phyloP scores from a whole-genome alignment of 2,797 vertebrate genomes.

The Tarsius wallacei region DNA sequence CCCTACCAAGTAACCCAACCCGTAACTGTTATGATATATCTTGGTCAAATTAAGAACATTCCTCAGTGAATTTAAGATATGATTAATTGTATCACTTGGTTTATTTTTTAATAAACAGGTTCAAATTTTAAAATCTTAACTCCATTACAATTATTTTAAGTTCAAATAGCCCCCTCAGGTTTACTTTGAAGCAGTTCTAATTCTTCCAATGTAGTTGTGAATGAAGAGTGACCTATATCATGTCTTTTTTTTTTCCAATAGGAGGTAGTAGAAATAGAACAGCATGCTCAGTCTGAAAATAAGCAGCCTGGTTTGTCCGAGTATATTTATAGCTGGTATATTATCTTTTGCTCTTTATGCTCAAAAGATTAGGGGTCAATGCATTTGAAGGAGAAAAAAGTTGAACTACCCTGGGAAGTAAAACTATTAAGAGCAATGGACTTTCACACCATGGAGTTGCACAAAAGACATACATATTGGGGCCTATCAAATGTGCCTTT shows the following conservation, averaged over 20 bases:
- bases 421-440: conserved; percentile 84
- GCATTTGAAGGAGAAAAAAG: conserved; percentile 80
- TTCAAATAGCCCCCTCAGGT: conserved; percentile 38
- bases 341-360: conserved; percentile 79
- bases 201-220: conserved; percentile 74
- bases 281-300: conserved; percentile 79
- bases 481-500: conserved; percentile 80
- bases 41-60: conserved; percentile 27
- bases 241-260: conserved; percentile 16
- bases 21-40: neutral
- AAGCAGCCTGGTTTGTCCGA: conserved; percentile 71
- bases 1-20: neutral
- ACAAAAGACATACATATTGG: conserved; percentile 78
- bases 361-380: conserved; percentile 80
- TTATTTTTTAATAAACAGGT: conserved; percentile 66
- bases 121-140: conserved; percentile 1
- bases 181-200: conserved; percentile 63
- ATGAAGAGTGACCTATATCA: conserved; percentile 81
- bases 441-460: conserved; percentile 78
- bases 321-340: conserved; percentile 84
- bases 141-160: neutral
- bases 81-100: conserved; percentile 5
- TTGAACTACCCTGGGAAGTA: conserved; percentile 85
- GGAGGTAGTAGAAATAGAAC: conserved; percentile 62
- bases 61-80: neutral